Evolutionary conservation across 2,113 vertebrate genomes (phyloP).

Genomic region (Callionymus lyra): DNA sequence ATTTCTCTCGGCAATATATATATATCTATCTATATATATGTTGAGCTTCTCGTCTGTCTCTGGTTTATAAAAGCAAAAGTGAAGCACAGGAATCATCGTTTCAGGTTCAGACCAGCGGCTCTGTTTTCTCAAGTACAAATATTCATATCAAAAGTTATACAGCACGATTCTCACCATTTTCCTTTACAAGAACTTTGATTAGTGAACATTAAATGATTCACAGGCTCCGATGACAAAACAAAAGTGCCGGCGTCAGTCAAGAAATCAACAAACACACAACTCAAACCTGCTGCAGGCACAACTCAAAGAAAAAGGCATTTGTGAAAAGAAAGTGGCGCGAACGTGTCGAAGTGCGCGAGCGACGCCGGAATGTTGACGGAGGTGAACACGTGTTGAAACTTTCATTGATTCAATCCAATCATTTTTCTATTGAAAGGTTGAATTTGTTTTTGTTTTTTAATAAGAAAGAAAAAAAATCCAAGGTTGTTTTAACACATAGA

Average conservation of each 20-base stretch:
- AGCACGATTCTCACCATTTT: conserved; percentile 73
- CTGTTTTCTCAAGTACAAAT: conserved; percentile 73
- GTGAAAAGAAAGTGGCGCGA: conserved; percentile 69
- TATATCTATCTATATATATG: conserved; percentile 4
- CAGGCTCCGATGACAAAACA: conserved; percentile 55
- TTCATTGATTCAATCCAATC: no score
- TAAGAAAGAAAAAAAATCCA: no score
- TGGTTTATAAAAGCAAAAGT: conserved; percentile 46
- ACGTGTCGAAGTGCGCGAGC: no score
- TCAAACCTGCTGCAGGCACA: conserved; percentile 65
- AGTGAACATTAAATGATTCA: conserved; percentile 68
- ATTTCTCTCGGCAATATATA: conserved; percentile 41
- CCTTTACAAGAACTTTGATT: conserved; percentile 69
- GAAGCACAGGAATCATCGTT: conserved; percentile 35
- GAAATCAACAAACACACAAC: conserved; percentile 54
- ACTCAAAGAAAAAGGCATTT: conserved; percentile 73
- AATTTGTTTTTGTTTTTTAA: no score
- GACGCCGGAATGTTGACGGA: no score
- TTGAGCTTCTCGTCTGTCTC: conserved; percentile 48
- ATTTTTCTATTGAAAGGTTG: no score
- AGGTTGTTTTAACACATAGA: no score
- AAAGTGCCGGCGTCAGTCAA: conserved; percentile 52
- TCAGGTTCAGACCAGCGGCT: conserved; percentile 57
- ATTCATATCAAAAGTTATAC: conserved; percentile 74
- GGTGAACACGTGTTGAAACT: no score